Evolutionary conservation across 2,888 invertebrate genomes (phyloP).

Genomic region (Ochropleura plecta): DNA sequence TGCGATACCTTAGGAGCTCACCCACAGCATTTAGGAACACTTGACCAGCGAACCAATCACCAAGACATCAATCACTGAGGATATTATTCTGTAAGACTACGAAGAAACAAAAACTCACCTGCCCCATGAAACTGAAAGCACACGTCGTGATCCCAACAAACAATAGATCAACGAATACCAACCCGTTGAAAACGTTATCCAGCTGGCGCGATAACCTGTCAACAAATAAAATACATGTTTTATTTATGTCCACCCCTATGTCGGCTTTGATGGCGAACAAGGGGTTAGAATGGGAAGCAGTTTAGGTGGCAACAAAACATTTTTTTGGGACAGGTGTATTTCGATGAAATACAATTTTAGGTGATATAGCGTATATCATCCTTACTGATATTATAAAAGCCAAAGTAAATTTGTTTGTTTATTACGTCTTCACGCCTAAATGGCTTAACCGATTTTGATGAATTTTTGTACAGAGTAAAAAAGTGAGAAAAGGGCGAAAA

Average conservation of each 20-base stretch:
- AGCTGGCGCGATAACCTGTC: conserved; percentile 74
- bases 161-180: conserved; percentile 76
- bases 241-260: conserved; percentile 56
- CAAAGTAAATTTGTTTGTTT: too few relatives aligned
- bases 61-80: too few relatives aligned
- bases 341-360: conserved; percentile 35
- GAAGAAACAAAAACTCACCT: conserved; percentile 68
- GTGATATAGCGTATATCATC: not conserved
- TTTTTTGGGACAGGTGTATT: conserved; percentile 34
- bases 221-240: conserved; percentile 61
- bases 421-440: too few relatives aligned
- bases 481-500: too few relatives aligned
- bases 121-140: conserved; percentile 76
- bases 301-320: conserved; percentile 35
- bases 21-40: not conserved
- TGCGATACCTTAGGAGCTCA: not conserved
- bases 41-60: not conserved
- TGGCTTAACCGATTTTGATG: too few relatives aligned
- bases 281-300: conserved; percentile 38
- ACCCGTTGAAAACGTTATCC: conserved; percentile 75
- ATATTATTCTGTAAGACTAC: too few relatives aligned
- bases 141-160: conserved; percentile 76
- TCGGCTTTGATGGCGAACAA: conserved; percentile 46
- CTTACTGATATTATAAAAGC: too few relatives aligned
- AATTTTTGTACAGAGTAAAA: too few relatives aligned